Base-by-base conservation (phyloP, 2,888 invertebrate species). In the Lissocephala sabroskyi region DNA sequence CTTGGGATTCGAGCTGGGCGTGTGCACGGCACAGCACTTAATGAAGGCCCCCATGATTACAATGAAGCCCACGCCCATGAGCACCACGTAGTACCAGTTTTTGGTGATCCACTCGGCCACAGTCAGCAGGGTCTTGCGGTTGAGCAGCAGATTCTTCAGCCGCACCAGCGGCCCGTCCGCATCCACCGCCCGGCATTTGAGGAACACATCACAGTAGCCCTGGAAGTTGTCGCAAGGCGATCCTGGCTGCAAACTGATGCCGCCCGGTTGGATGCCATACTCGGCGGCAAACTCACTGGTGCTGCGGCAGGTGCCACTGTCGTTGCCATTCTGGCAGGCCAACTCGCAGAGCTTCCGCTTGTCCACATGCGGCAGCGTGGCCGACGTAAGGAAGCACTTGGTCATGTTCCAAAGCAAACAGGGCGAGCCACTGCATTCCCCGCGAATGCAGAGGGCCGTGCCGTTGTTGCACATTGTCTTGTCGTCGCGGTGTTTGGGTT, bases 161-260 rank as follows among this genome's bases (percentile, higher is more conserved):
- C 98, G 90, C 16, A 96, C 97, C 57, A 99, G 87, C 2, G 99
- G 99, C 4, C 99, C 99, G 79, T 99, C 98, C 0, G 98, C 98
- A 86, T 99, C 98, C 16, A 99, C 98, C 1, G 96, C 96, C 62
- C 99, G 92, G 84, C 99, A 99, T 85, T 97, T 98, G 45, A 96
- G 91, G 87, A 99, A 99, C 60, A 99, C 98, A 87, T 99, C 99
- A 87, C 99, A 99, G 86, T 99, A 99, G 44, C 99, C 98, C 90
- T 95, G 95, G 87, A 97, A 99, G 86, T 99, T 97, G 85, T 99
- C 97, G 85, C 99, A 99, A 0, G 99, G 98, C 41, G 98, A 96
- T 16, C 99, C 98, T 4, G 97, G 97, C 42, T 96, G 87, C 58
- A 98, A 86, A 67, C 93, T 94, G 61, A 95, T 95, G 11, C 95